phyloP scores from a whole-genome alignment of 2,888 invertebrate species.

The Aspidiotus destructor region DNA sequence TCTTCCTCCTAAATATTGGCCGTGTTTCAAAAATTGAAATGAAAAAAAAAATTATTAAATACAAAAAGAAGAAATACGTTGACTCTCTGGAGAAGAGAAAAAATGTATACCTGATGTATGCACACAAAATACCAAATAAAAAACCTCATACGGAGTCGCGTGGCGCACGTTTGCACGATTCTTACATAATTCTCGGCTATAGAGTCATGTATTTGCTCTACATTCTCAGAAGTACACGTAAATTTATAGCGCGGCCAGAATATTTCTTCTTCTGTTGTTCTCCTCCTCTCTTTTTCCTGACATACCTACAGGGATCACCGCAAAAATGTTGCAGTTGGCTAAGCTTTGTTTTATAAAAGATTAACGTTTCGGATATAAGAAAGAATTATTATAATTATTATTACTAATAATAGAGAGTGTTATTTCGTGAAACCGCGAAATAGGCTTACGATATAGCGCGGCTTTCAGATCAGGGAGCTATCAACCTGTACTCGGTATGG shows the following conservation, averaged over 20 bases:
- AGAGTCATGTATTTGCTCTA: conserved; percentile 2
- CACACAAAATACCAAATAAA: not conserved
- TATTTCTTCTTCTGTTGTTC: not conserved
- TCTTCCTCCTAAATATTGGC: too few species aligned
- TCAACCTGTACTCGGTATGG: too few species aligned
- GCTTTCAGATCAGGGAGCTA: too few species aligned
- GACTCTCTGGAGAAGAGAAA: too few species aligned
- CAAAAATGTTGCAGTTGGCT: not conserved
- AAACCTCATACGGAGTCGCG: conserved; percentile 24
- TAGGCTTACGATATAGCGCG: not conserved
- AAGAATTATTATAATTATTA: conserved; percentile 1
- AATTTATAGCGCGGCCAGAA: not conserved
- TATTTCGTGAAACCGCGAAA: not conserved
- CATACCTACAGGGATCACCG: conserved; percentile 4
- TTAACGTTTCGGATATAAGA: not conserved
- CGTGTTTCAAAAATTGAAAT: too few species aligned
- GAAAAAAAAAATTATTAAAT: too few species aligned
- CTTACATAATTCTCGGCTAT: not conserved
- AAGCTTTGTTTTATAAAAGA: conserved; percentile 2
- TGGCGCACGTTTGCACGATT: conserved; percentile 28
- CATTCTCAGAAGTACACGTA: not conserved
- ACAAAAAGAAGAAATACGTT: too few species aligned
- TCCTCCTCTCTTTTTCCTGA: not conserved
- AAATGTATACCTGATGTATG: too few species aligned
- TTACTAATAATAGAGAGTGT: not conserved